phyloP scores from a whole-genome alignment of 2,113 vertebrate genomes.

The Protomyctophum bolini region DNA sequence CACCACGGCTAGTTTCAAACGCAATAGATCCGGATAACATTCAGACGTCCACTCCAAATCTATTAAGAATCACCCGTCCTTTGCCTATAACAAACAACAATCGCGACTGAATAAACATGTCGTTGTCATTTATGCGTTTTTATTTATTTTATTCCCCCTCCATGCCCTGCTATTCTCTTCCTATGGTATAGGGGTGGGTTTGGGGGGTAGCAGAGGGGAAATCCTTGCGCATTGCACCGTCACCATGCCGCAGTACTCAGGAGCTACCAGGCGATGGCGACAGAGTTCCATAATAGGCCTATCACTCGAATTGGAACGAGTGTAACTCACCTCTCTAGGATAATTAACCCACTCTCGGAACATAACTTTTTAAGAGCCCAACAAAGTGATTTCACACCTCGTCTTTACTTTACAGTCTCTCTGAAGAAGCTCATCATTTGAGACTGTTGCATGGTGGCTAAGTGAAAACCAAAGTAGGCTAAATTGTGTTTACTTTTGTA shows the following conservation, averaged over 20 bases:
- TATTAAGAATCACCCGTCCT: not conserved
- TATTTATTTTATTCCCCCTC: not conserved
- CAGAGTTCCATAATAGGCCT: slow-evolving; percentile 81
- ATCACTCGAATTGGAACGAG: slow-evolving; percentile 11
- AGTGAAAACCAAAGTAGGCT: not conserved
- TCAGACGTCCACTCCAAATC: not conserved
- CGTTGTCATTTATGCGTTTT: not conserved
- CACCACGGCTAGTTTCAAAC: slow-evolving; percentile 18
- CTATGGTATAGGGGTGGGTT: not conserved
- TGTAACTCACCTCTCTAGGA: slow-evolving; percentile 1
- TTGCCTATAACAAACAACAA: slow-evolving; percentile 2
- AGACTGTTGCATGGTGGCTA: slow-evolving; percentile 14
- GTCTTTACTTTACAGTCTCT: slow-evolving; percentile 12
- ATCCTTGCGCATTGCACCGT: slow-evolving; percentile 11
- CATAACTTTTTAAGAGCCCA: slow-evolving; percentile 54
- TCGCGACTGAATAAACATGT: not conserved
- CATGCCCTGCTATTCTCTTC: too few species aligned
- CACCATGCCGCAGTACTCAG: not conserved
- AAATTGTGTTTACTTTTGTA: not conserved
- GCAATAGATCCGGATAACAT: slow-evolving; percentile 1
- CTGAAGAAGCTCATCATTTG: slow-evolving; percentile 11
- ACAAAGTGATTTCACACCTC: slow-evolving; percentile 63
- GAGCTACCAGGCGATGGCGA: slow-evolving; percentile 81
- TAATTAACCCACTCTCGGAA: slow-evolving; percentile 37
- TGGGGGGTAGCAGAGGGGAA: not conserved